These are phyloP conservation scores for Mionectes macconnelli DNA, from an alignment of 2,113 vertebrate genomes.

Conservation along the genomic window DNA sequence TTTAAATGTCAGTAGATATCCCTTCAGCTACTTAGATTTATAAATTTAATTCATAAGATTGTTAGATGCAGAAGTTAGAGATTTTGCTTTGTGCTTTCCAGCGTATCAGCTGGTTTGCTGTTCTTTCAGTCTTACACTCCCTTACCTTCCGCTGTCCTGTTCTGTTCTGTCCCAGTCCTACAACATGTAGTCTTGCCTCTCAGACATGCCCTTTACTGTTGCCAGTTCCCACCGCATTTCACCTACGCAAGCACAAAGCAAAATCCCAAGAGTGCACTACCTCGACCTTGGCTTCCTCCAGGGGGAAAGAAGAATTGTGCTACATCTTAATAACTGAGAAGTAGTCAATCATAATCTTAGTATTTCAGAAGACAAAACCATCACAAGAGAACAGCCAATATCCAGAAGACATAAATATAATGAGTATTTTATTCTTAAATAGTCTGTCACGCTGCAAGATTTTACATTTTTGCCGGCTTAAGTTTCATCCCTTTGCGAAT, in stretches of 20 bases:
- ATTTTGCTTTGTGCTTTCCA: neutral
- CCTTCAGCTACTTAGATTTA: neutral
- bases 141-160: neutral
- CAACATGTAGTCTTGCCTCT: accelerated
- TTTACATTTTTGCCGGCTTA: neutral
- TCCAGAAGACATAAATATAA: neutral
- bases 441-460: neutral
- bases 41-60: neutral
- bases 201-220: neutral
- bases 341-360: neutral
- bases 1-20: neutral
- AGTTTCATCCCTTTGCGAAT: neutral
- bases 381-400: neutral
- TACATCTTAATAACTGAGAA: neutral
- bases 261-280: neutral
- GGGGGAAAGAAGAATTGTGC: neutral
- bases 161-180: neutral
- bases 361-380: neutral
- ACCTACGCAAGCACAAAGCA: neutral
- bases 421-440: neutral
- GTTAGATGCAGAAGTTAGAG: neutral
- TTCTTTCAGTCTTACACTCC: neutral
- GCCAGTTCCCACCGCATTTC: neutral
- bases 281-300: neutral
- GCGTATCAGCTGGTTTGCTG: neutral